phyloP scores from a whole-genome alignment of 2,888 invertebrate genomes.

The Thereva unica region DNA sequence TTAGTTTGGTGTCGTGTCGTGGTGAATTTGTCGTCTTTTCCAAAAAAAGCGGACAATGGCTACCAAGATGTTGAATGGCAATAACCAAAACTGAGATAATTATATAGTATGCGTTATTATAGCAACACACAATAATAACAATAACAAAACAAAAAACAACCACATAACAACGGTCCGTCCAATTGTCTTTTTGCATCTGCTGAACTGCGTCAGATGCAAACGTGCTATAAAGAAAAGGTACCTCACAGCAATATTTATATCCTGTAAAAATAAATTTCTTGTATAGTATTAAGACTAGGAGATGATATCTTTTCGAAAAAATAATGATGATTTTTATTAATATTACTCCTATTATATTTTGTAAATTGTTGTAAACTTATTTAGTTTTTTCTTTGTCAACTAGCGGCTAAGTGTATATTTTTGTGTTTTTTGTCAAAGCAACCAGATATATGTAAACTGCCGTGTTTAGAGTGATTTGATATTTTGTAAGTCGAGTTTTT shows the following conservation, averaged over 20 bases:
- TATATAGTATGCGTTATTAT: conserved; percentile 9
- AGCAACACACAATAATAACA: neutral
- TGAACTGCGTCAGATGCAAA: conserved; percentile 21
- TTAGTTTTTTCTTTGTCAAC: too few relatives aligned
- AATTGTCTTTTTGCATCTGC: conserved; percentile 60
- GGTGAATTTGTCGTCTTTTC: conserved; percentile 20
- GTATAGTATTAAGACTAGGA: too few relatives aligned
- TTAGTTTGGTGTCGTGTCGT: conserved; percentile 13
- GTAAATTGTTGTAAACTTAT: too few relatives aligned
- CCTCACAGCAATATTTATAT: conserved; percentile 32
- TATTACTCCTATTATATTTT: too few relatives aligned
- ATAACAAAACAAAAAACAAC: conserved; percentile 37
- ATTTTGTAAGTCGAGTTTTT: too few relatives aligned
- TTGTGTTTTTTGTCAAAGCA: too few relatives aligned
- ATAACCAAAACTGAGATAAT: neutral
- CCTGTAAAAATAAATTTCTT: neutral
- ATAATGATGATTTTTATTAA: neutral
- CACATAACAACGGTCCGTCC: conserved; percentile 59
- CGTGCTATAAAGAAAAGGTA: conserved; percentile 35
- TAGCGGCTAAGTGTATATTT: too few relatives aligned
- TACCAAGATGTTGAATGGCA: conserved; percentile 14
- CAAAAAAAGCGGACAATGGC: conserved; percentile 14
- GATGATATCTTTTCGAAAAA: conserved; percentile 1
- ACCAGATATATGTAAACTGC: too few relatives aligned
- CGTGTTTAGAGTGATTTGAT: too few relatives aligned